Conservation (phyloP, 2,888 invertebrate species). For the Drosophila anceps region DNA sequence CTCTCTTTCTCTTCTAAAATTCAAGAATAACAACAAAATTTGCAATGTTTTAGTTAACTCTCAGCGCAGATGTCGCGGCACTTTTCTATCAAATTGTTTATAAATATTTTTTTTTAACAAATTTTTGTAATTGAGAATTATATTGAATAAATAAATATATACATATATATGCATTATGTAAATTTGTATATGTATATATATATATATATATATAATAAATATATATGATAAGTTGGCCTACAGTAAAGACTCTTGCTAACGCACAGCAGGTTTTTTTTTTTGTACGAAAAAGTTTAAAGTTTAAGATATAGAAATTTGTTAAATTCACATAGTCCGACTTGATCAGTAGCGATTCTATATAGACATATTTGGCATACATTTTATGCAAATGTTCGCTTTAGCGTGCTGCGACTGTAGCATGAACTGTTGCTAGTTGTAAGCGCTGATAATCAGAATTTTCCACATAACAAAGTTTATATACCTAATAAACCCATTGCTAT, state of each 20-base stretch:
- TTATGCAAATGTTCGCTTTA: not conserved
- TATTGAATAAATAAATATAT: slow-evolving; percentile 34
- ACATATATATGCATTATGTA: slow-evolving; percentile 29
- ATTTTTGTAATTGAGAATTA: slow-evolving; percentile 67
- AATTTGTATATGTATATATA: slow-evolving; percentile 7
- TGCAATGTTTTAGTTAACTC: not conserved
- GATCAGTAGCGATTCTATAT: too few relatives aligned
- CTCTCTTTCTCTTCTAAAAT: not conserved
- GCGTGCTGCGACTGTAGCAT: not conserved
- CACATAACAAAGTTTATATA: not conserved
- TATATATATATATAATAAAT: slow-evolving; percentile 21
- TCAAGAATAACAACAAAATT: not conserved
- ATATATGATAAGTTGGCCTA: not conserved
- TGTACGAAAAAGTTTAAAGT: too few relatives aligned
- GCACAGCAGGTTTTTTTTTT: too few relatives aligned
- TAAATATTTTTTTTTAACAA: slow-evolving; percentile 3
- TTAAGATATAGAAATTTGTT: too few relatives aligned
- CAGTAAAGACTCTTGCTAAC: not conserved
- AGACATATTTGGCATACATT: not conserved
- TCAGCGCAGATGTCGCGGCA: too few relatives aligned
- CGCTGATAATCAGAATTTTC: not conserved
- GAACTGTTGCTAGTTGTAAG: too few relatives aligned
- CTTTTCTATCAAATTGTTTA: slow-evolving; percentile 1
- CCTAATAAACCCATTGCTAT: not conserved
- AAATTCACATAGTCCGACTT: not conserved